Base-by-base conservation (phyloP, 2,113 vertebrate genomes). In the Melanerpes aurifrons region DNA sequence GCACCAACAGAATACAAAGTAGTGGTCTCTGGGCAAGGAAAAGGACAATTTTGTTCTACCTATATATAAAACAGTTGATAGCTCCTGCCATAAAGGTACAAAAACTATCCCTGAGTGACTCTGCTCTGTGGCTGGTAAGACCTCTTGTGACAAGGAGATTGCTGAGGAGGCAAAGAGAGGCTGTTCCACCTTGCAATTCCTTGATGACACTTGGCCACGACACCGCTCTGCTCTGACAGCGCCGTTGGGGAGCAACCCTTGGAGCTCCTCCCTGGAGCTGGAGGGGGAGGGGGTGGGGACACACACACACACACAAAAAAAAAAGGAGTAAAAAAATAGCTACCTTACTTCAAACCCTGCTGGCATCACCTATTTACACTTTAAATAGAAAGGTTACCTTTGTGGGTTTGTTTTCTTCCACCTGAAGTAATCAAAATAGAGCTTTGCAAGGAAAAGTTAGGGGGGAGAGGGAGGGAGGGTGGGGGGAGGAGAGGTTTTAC, bases 351-450 rank as follows among this genome's bases (percentile, higher is more conserved):
- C 82, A 96, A 82, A 97, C 84, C 81, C 89, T 67, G 84, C 96
- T 96, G 96, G 96, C 95, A 97, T 96, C 95, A 82, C 32, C 21
- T 98, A 98, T 98, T 97, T 98, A 98, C 97, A 98, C 84, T 97
- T 97, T 96, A 97, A 97, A 98, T 98, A 98, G 96, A 98, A 98
- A 97, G 24, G 74, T 96, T 97, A 93, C 94, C 88, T 96, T 87
- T 94, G 40, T 40, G 40, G 40, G 40, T 87, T 94, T 94, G 15
- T 45, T 45, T 45, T 45, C 6, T 10, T 10, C 40, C 40, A 40
- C 40, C 87, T 93, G 94, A 94, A 97, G 93, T 98, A 98, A 97
- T 96, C 97, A 98, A 98, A 98, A 98, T 98, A 98, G 50, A 98
- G 96, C 94, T 98, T 97, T 97, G 97, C 97, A 97, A 97, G 96